Evolutionary conservation across 2,888 invertebrate species (phyloP).

Genomic region (Heliconius erato): DNA sequence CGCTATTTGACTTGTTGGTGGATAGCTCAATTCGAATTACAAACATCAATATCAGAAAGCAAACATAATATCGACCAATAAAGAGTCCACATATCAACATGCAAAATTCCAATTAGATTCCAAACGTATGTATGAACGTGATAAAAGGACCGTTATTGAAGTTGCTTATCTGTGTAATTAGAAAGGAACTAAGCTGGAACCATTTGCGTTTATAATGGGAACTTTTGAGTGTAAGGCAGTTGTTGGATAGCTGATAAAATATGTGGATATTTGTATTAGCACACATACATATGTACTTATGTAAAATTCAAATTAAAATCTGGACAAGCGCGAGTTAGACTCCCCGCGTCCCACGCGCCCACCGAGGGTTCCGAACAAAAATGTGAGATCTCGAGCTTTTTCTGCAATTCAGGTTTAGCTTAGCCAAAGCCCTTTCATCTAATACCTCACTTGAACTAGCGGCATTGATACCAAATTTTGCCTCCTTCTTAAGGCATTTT

Average conservation of each 20-base stretch:
- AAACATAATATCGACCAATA: slow-evolving; percentile 85
- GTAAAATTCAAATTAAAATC: background rate
- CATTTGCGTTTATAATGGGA: slow-evolving; percentile 83
- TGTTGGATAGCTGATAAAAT: slow-evolving; percentile 69
- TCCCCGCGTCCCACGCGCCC: too few species aligned
- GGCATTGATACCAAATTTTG: too few species aligned
- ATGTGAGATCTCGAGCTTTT: too few species aligned
- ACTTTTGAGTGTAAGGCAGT: slow-evolving; percentile 73
- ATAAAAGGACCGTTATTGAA: slow-evolving; percentile 84
- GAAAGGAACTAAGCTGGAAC: slow-evolving; percentile 84
- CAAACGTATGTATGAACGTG: slow-evolving; percentile 82
- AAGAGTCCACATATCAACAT: slow-evolving; percentile 84
- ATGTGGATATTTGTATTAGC: slow-evolving; percentile 31
- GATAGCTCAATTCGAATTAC: slow-evolving; percentile 76
- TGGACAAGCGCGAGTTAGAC: too few species aligned
- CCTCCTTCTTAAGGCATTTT: too few species aligned
- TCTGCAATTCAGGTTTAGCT: too few species aligned
- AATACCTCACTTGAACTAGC: too few species aligned
- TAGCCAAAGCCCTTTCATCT: too few species aligned
- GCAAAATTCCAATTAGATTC: slow-evolving; percentile 86
- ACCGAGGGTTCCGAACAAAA: too few species aligned
- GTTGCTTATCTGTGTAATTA: slow-evolving; percentile 84
- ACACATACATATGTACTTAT: background rate
- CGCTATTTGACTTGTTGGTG: slow-evolving; percentile 66
- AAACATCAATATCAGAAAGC: slow-evolving; percentile 81